A percentile compares a stretch with the other conserved stretches of the same genome.
Conservation (phyloP, 2,797 vertebrate species). For the Tolypeutes matacus region DNA sequence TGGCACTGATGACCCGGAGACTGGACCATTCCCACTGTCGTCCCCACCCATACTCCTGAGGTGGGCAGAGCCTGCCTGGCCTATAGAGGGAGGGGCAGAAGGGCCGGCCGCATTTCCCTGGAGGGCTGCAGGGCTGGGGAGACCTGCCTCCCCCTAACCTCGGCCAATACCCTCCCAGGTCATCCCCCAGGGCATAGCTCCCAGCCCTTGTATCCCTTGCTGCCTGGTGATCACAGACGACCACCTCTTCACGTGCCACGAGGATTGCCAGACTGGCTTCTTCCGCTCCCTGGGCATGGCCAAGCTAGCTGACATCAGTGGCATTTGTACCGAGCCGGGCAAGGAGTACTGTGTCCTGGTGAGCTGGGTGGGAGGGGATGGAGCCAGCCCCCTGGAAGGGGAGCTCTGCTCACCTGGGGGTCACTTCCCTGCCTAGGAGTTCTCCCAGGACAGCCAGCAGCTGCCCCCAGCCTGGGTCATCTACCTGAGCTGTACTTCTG, state of each 20-base stretch:
- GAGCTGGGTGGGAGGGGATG: conserved; percentile 72
- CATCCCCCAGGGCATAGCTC: conserved; percentile 93
- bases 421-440: conserved; percentile 90
- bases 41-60: neutral
- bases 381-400: neutral
- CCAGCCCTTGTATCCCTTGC: conserved; percentile 95
- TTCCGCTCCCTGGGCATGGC: conserved; percentile 94
- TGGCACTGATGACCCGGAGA: neutral
- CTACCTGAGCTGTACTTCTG: conserved; percentile 95
- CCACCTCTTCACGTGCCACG: conserved; percentile 95
- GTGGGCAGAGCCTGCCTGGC: neutral
- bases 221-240: conserved; percentile 95
- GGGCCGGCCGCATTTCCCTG: neutral
- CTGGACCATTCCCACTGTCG: neutral
- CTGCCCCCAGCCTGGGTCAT: conserved; percentile 95
- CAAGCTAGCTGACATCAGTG: conserved; percentile 90
- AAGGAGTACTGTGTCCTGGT: conserved; percentile 97
- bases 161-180: conserved; percentile 87
- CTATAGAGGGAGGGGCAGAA: neutral
- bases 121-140: neutral
- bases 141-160: neutral
- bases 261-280: conserved; percentile 99
- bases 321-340: conserved; percentile 88
- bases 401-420: neutral
- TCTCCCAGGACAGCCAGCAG: conserved; percentile 91